Base-by-base conservation (phyloP, 2,797 vertebrate genomes). In the Ispidina picta region DNA sequence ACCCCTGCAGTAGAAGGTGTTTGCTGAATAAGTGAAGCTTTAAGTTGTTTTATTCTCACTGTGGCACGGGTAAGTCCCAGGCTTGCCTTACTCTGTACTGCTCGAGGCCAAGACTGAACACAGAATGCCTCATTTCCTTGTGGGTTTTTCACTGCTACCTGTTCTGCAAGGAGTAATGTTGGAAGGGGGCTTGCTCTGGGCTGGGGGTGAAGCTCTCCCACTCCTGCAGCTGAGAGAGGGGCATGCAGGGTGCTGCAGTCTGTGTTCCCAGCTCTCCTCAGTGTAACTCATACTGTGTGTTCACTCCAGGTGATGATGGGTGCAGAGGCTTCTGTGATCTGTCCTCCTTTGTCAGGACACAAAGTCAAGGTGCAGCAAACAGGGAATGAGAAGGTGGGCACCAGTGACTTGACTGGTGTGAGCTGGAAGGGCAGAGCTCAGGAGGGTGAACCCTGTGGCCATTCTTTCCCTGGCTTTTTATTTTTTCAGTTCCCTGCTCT, bases 1-100 rank as follows among this genome's bases (percentile, higher is more conserved):
- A 93, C 83, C 73, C 89, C 87, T 88, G 64, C 92, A 90, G 87
- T 60, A 85, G 63, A 94, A 90, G 80, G 85, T 94, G 91, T 91
- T 89, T 94, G 74, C 83, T 84, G 90, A 95, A 91, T 84, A 69
- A 95, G 54, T 39, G n/a, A 65, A 71, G 81, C 77, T 82, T 64
- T 78, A 88, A 72, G 89, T 88, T 91, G 71, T 84, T 93, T 86
- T 90, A 83, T 88, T 92, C 83, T 85, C 31, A 39, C 56, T 88
- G 77, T 85, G 80, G 71, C 60, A 44, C 0, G 0, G 14, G 54
- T 31, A 91, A 91, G 74, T 89, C 77, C 60, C 54, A 55, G 73
- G 58, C 51, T 62, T 84, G n/a, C 55, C 13, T 69, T 56, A 22
- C 51, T 52, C 39, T 82, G 63, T 8, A 20, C 48, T 75, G 66